Conservation (phyloP, 2,888 invertebrate genomes). For the Theodoxus fluviatilis region DNA sequence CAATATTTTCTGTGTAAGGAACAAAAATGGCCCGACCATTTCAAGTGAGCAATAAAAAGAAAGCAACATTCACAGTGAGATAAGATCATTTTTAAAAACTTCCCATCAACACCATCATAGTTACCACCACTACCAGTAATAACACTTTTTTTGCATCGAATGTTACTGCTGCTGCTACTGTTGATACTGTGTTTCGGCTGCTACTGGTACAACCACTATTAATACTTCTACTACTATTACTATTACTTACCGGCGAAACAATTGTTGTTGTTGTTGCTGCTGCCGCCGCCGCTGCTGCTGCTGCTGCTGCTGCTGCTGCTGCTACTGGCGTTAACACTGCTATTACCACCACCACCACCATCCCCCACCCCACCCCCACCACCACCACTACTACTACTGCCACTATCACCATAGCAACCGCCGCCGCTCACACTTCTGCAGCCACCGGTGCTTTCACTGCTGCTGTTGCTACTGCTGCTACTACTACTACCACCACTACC, state of each 20-base stretch:
- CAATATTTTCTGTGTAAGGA: too few species aligned
- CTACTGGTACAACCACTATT: constrained; percentile 7
- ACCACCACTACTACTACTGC: constrained; percentile 12
- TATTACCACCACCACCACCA: neutral
- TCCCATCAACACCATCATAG: too few species aligned
- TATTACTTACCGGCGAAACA: neutral
- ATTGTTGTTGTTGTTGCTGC: neutral
- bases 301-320: neutral
- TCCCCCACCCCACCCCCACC: neutral
- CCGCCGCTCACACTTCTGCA: constrained; percentile 10
- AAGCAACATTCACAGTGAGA: too few species aligned
- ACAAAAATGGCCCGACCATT: too few species aligned
- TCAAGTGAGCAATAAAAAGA: too few species aligned
- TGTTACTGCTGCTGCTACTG: too few species aligned
- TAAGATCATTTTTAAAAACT: too few species aligned
- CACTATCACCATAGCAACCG: neutral
- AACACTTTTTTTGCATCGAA: too few species aligned
- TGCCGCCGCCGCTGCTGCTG: neutral
- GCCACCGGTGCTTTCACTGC: constrained; percentile 6
- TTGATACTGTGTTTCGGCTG: constrained; percentile 1
- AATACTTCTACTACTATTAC: constrained; percentile 12
- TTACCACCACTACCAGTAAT: too few species aligned
- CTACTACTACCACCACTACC: too few species aligned
- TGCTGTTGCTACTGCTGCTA: constrained; percentile 13
- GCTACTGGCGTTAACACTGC: constrained; percentile 1